A percentile compares a stretch with the other conserved stretches of the same genome.
Conservation (phyloP, 2,797 vertebrate genomes). For the Chloroceryle amazona region DNA sequence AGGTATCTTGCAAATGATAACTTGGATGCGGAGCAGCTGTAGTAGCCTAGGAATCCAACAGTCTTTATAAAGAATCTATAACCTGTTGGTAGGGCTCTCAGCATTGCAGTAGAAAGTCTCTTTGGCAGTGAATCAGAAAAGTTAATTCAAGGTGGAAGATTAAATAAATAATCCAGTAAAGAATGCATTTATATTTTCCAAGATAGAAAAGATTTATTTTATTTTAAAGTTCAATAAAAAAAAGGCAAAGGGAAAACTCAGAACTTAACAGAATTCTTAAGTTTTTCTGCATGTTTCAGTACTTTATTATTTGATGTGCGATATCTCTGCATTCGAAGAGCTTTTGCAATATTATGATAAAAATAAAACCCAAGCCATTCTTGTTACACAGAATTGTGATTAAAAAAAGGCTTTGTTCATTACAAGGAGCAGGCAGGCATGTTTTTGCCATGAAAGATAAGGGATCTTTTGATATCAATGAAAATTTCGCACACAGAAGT, state of each 20-base stretch:
- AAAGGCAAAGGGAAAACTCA: not conserved
- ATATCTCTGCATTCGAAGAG: not conserved
- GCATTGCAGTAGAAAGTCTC: not conserved
- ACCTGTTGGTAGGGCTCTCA: not conserved
- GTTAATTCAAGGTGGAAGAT: not conserved
- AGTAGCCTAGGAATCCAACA: not conserved
- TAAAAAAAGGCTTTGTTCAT: not conserved
- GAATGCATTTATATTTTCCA: not conserved
- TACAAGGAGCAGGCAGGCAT: not conserved
- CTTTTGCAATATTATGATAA: not conserved
- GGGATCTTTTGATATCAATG: not conserved
- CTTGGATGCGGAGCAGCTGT: not conserved
- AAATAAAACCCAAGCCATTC: not conserved
- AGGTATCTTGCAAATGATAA: not conserved
- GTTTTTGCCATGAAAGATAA: constrained; percentile 13
- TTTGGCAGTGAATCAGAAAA: not conserved
- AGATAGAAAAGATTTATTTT: not conserved
- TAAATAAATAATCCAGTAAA: not conserved
- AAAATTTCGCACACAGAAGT: not conserved
- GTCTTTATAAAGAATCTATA: not conserved
- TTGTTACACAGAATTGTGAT: not conserved
- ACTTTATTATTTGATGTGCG: not conserved
- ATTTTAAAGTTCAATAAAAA: not conserved
- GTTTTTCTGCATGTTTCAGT: not conserved
- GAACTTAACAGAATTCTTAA: not conserved